Evolutionary conservation across 37 sponge, comb jelly and placozoan species (phyloP).

Genomic region (Halisarca cf. caerulea): DNA sequence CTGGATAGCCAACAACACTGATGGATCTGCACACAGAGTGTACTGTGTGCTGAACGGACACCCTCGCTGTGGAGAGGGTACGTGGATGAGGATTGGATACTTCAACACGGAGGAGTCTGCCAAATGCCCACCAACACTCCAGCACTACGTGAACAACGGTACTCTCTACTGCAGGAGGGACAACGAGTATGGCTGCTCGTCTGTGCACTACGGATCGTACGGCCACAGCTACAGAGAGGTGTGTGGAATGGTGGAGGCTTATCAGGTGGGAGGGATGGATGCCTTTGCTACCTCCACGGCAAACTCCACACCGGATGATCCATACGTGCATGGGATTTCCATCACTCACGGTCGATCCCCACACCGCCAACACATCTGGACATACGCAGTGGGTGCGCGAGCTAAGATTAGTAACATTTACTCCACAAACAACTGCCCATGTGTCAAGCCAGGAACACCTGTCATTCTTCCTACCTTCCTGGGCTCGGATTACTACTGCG

Average conservation of each 20-base stretch:
- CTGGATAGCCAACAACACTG: not conserved
- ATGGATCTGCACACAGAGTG: not conserved
- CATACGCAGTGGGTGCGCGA: not conserved
- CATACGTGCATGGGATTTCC: not conserved
- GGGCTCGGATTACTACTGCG: not conserved
- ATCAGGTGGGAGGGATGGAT: not conserved
- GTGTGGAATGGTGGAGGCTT: constrained; percentile 1
- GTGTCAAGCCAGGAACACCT: too few relatives aligned
- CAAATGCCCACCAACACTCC: not conserved
- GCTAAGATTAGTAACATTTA: too few relatives aligned
- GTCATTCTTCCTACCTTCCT: not conserved
- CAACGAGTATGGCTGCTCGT: not conserved
- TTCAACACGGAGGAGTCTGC: not conserved
- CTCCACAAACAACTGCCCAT: too few relatives aligned
- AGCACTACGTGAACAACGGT: not conserved
- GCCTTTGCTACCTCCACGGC: not conserved
- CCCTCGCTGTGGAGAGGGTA: constrained; percentile 2
- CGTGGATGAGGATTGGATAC: constrained; percentile 3
- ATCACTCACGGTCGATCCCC: not conserved
- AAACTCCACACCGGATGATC: not conserved
- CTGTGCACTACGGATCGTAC: not conserved
- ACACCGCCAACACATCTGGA: not conserved
- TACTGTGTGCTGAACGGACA: not conserved
- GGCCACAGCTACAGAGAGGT: not conserved
- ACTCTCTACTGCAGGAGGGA: not conserved